Evolutionary conservation across 2,888 invertebrate species (phyloP), one percentile per base, ranked within the genome.

Genomic region (Suillia variegata): DNA sequence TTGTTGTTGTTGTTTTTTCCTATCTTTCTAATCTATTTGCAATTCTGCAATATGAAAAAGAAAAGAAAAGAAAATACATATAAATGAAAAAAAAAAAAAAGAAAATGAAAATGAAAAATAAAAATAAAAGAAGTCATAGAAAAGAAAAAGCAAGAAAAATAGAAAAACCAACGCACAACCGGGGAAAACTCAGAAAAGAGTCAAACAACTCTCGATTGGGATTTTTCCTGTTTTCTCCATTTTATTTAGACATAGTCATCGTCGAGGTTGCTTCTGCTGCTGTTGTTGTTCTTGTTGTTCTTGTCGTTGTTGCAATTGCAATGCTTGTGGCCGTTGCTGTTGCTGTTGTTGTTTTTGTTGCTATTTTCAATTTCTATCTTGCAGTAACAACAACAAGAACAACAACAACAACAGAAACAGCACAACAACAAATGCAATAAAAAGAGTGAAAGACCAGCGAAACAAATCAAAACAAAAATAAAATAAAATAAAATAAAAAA

Each of bases 341-440:
- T 47, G 31, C 31, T 45, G 54, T 34, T 54, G 45, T 51, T 42
- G 52, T 54, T 58, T 20, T 54, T 58, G 56, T 70, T 74, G 73
- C 72, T 70, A 73, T 77, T 76, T 76, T 77, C 75, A 77, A 75
- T 76, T 77, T 76, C 77, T 75, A 75, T 76, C 10, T 45, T 47
- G 54, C 54, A 45, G 22, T 42, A 42, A 24, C 55, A 38, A 38
- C 38, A n/a, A 38, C 13, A 50, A 31, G 3, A 26, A 17, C 50
- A 38, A 45, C 45, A 45, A 45, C 17, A 5, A 18, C 45, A 17
- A 45, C 21, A n/a, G n/a, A n/a, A n/a, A 21, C 54, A 50, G 54
- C 56, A 62, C 58, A 62, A 57, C 55, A 62, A 56, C 54, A 45
- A 54, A 54, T 45, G 47, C 17, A 47, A 47, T 1, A 42, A 22